phyloP scores from a whole-genome alignment of 2,888 invertebrate species.

The Drosophila atripex region DNA sequence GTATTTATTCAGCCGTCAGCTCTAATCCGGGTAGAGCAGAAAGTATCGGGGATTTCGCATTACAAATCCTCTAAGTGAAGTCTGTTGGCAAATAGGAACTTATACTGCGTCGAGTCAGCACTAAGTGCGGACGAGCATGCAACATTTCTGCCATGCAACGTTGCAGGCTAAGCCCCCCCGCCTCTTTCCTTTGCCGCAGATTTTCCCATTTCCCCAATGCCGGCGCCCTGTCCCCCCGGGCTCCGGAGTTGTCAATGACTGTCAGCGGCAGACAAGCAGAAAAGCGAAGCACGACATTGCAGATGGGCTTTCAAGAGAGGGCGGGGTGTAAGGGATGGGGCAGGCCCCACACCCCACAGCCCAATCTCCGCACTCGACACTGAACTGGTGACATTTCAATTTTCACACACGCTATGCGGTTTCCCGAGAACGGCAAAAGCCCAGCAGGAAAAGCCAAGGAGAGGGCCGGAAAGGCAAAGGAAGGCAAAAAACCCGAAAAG shows the following conservation, averaged over 20 bases:
- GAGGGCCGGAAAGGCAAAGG: neutral
- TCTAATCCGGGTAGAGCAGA: constrained; percentile 43
- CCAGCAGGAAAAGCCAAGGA: constrained; percentile 9
- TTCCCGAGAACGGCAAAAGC: constrained; percentile 30
- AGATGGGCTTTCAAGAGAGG: constrained; percentile 9
- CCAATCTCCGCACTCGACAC: constrained; percentile 36
- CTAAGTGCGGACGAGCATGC: constrained; percentile 71
- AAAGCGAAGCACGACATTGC: constrained; percentile 61
- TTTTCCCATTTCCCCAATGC: constrained; percentile 1
- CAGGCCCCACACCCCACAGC: constrained; percentile 27
- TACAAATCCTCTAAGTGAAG: constrained; percentile 43
- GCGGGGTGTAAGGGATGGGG: neutral
- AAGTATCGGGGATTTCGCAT: constrained; percentile 29
- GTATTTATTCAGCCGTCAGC: constrained; percentile 12
- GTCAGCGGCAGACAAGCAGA: constrained; percentile 64
- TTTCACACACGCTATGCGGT: constrained; percentile 65
- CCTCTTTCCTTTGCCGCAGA: constrained; percentile 9
- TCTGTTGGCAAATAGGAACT: constrained; percentile 63
- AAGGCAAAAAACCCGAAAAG: constrained; percentile 16
- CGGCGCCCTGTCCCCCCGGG: neutral
- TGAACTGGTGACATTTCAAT: constrained; percentile 63
- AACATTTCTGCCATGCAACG: constrained; percentile 68
- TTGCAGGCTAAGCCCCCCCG: constrained; percentile 18
- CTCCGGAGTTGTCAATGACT: constrained; percentile 68
- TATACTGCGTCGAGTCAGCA: constrained; percentile 70